These are phyloP conservation scores for Eilema caniola DNA, from an alignment of 2,888 invertebrate species.

Conservation along the genomic window DNA sequence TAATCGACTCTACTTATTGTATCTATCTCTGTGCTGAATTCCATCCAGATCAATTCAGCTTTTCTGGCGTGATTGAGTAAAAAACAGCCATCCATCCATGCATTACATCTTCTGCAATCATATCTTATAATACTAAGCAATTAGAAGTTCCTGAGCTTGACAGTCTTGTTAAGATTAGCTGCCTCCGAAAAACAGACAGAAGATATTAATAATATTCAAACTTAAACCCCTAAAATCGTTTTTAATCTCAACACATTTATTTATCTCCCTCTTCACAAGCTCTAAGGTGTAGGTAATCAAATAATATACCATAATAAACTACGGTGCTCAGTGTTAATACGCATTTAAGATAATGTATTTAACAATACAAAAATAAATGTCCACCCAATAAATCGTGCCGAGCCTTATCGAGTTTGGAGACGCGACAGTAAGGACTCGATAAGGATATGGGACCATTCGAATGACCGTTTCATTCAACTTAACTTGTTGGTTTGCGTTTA, in stretches of 20 bases:
- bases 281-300: slow-evolving; percentile 63
- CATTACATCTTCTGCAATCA: too few relatives aligned
- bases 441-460: slow-evolving; percentile 69
- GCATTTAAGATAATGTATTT: slow-evolving; percentile 86
- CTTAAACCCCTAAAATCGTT: slow-evolving; percentile 15
- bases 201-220: background rate
- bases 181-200: background rate
- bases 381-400: slow-evolving; percentile 82
- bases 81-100: too few relatives aligned
- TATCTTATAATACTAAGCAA: too few relatives aligned
- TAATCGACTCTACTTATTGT: background rate
- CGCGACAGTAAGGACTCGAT: slow-evolving; percentile 81
- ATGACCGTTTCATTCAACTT: slow-evolving; percentile 55
- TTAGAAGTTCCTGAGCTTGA: background rate
- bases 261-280: slow-evolving; percentile 40
- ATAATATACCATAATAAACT: slow-evolving; percentile 75
- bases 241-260: slow-evolving; percentile 30
- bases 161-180: background rate
- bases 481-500: slow-evolving; percentile 68
- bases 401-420: slow-evolving; percentile 80
- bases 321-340: slow-evolving; percentile 83
- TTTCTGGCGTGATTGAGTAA: background rate
- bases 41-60: background rate
- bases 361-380: slow-evolving; percentile 83
- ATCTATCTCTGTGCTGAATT: background rate